Evolutionary conservation across 2,113 vertebrate genomes (phyloP), one percentile per base, ranked within the genome.

Genomic region (Salvelinus alpinus): DNA sequence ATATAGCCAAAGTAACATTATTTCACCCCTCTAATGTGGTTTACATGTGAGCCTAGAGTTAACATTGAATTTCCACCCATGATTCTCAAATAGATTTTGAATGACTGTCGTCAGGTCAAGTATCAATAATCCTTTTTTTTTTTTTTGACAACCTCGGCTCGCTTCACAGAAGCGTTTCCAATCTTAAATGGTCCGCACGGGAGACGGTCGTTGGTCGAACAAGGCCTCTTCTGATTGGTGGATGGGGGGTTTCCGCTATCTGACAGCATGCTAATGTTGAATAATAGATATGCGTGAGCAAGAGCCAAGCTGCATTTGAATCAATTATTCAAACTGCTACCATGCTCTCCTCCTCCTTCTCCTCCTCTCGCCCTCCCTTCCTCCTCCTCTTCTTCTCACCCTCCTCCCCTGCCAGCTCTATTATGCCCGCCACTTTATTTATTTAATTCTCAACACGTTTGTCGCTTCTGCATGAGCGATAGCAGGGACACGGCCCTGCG

Each of bases 261-360:
- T 64, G 80, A 75, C 76, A 75, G 73, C 73, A 73, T 78, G 73
- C 72, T 78, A 75, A 78, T 72, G 70, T 62, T 82, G 62, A 82
- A 82, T 78, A 82, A 82, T 82, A 72, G 69, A 75, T 82, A 77
- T 73, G 51, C 27, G 38, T 27, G 73, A 78, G 70, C 72, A 67
- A 75, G 69, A 78, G 38, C 73, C 44, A 75, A 72, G 60, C 76
- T 78, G 59, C 76, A 75, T 75, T 72, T 68, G 27, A 78, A 82
- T 82, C 38, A 78, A 78, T 82, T 82, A 76, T 82, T 78, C 73
- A 82, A 59, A 47, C 60, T 27, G 4, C 5, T 25, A 31, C 74
- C 57, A 60, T 59, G 11, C 27, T 31, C 13, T 9, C 60, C 20
- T n/a, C 20, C 54, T 20, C n/a, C 29, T 7, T 6, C 25, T 25